These are phyloP conservation scores for Brenthis ino DNA, from an alignment of 2,888 invertebrate genomes.

Conservation along the genomic window DNA sequence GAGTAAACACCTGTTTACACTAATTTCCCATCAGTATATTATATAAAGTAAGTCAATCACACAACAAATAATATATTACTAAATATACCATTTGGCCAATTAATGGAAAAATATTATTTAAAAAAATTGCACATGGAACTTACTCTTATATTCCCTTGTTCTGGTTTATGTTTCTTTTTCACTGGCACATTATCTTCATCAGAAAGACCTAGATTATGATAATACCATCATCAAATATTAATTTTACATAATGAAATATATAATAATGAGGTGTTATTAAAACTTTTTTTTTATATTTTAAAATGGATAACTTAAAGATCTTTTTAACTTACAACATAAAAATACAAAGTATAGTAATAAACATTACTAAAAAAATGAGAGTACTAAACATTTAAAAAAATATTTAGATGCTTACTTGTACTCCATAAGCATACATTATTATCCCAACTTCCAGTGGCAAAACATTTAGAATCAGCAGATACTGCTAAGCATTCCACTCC, in stretches of 20 bases:
- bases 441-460: conserved; percentile 96
- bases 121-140: conserved; percentile 42
- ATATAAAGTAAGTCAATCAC: too few species aligned
- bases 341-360: conserved; percentile 2
- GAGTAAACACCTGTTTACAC: too few species aligned
- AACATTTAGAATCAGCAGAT: conserved; percentile 83
- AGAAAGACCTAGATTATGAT: conserved; percentile 65
- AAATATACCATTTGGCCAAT: not conserved
- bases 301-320: too few species aligned
- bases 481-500: conserved; percentile 94
- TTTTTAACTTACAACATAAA: not conserved
- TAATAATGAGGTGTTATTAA: too few species aligned
- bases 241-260: too few species aligned
- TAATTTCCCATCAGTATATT: too few species aligned
- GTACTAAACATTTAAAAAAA: too few species aligned
- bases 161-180: conserved; percentile 83
- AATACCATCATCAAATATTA: not conserved
- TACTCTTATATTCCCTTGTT: conserved; percentile 83
- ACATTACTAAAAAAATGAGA: not conserved
- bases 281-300: too few species aligned
- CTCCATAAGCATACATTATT: conserved; percentile 96
- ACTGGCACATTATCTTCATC: conserved; percentile 82
- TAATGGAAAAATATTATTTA: not conserved
- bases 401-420: conserved; percentile 71
- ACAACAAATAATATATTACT: too few species aligned